Base-by-base conservation (phyloP, 2,888 invertebrate genomes). In the Eurytoma californica region DNA sequence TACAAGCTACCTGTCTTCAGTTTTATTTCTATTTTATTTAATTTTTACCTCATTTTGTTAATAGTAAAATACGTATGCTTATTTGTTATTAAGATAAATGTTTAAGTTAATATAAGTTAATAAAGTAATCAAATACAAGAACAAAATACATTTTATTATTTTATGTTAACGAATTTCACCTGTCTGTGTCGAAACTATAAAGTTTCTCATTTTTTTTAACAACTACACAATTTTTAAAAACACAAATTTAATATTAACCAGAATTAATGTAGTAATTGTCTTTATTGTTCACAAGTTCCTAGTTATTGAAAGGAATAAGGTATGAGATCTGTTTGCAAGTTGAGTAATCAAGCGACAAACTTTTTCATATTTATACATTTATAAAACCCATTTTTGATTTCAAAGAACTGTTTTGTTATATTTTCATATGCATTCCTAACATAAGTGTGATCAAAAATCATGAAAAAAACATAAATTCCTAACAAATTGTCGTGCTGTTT, bases 321-420 rank as follows among this genome's bases (percentile, higher is more conserved):
- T 70, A 70, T 53, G 81, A 73, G 81, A 81, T 79, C 81, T 81
- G 81, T 81, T 81, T 81, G 68, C 75, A 81, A 77, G 72, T 68
- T 75, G 78, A 61, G 57, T 61, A 47, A 63, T 63, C 55, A 13
- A 74, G 30, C 49, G 67, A 53, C n/a, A 77, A 70, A 68, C 60
- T 70, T 76, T 77, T 63, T 24, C 69, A 66, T 67, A 49, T 63
- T 65, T 75, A 30, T 74, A 70, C 30, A 66, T 49, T 69, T 72
- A 28, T 18, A 67, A 14, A 66, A 72, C 4, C 49, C 61, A 57
- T 68, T 20, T 14, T 76, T 70, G 7, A 49, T 57, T 58, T 72
- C 58, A 24, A 72, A 61, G 67, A 61, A 1, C 68, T 72, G 67
- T 49, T 49, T 68, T 73, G 77, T 70, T 73, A 14, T 2, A 70